Evolutionary conservation across 2,888 invertebrate genomes (phyloP).

Genomic region (Atrina japonica): DNA sequence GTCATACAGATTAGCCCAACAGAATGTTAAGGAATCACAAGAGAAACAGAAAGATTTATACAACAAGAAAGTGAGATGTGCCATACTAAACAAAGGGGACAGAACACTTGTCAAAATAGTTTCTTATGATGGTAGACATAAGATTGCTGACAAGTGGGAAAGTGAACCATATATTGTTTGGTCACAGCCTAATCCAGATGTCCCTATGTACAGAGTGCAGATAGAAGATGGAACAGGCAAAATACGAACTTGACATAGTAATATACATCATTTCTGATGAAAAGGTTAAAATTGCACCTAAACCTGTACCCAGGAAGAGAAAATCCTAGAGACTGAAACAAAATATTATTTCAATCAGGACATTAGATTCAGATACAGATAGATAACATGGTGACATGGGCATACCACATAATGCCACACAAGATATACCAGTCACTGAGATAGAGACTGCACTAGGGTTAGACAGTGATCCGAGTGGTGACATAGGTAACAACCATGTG

Average conservation of each 20-base stretch:
- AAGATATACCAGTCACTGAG: too few relatives aligned
- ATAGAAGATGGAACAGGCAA: background rate
- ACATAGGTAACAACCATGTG: too few relatives aligned
- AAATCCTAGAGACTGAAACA: background rate
- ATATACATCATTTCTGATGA: background rate
- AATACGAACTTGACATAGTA: background rate
- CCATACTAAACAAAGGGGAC: background rate
- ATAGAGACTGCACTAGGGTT: too few relatives aligned
- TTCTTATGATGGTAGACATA: slow-evolving; percentile 6
- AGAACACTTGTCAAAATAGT: slow-evolving; percentile 10
- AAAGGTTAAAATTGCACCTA: background rate
- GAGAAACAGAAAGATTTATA: slow-evolving; percentile 6
- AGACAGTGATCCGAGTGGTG: too few relatives aligned
- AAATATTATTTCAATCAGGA: background rate
- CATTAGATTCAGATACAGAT: slow-evolving; percentile 2
- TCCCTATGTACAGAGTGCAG: slow-evolving; percentile 1
- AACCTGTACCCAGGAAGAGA: background rate
- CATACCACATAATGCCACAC: background rate
- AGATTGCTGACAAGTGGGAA: slow-evolving; percentile 13
- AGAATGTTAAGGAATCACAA: background rate
- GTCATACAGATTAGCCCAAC: background rate
- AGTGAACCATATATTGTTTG: slow-evolving; percentile 8
- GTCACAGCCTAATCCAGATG: background rate
- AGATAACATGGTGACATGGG: background rate
- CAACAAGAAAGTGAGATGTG: slow-evolving; percentile 1